phyloP scores from a whole-genome alignment of 2,797 vertebrate genomes.

The Pangasius krempfi region DNA sequence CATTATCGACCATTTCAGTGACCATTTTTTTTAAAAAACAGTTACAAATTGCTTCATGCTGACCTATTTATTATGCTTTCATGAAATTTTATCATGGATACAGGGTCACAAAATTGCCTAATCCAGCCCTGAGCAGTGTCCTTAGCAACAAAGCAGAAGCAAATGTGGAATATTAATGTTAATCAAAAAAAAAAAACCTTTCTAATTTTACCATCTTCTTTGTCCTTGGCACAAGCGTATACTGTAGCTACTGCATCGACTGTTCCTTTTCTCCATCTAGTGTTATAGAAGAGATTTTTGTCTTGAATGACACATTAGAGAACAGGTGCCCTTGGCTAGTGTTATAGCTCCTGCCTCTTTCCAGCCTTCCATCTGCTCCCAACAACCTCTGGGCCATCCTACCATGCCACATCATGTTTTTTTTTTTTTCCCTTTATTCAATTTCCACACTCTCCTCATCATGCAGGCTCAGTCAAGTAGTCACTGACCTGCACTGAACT shows the following conservation, averaged over 20 bases:
- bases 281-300: neutral
- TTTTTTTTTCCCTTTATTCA: constrained; percentile 29
- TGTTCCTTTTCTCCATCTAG: neutral
- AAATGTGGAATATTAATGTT: neutral
- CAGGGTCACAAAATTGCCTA: neutral
- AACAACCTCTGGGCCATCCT: constrained; percentile 41
- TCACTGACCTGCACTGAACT: constrained; percentile 9
- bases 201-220: neutral
- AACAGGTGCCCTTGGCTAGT: constrained; percentile 17
- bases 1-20: neutral
- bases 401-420: constrained; percentile 26
- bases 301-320: constrained; percentile 37
- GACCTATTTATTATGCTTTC: neutral
- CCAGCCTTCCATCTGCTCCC: constrained; percentile 32
- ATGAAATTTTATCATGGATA: neutral
- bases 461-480: neutral
- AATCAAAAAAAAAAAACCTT: neutral
- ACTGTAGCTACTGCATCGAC: neutral
- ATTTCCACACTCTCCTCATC: constrained; percentile 22
- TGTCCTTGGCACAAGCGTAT: neutral
- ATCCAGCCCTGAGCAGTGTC: neutral
- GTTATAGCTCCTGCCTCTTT: constrained; percentile 27
- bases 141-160: neutral
- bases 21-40: no score
- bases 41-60: neutral